Evolutionary conservation across 2,888 invertebrate species (phyloP).

Genomic region (Polietes domitor): DNA sequence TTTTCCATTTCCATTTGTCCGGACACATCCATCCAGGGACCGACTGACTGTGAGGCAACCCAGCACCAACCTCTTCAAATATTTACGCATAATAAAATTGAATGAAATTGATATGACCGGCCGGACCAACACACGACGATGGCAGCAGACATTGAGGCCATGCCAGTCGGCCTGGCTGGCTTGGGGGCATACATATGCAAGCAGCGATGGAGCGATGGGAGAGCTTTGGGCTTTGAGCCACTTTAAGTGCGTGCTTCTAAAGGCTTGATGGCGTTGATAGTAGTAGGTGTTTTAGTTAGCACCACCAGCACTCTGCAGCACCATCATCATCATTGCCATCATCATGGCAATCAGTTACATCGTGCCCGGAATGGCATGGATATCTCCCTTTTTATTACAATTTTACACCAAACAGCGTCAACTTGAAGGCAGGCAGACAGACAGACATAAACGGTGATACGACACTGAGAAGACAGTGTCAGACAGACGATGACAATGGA

Average conservation of each 20-base stretch:
- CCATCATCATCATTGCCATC: background rate
- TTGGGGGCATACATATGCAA: background rate
- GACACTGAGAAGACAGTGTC: background rate
- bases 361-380: slow-evolving; percentile 13
- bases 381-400: slow-evolving; percentile 31
- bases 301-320: no score
- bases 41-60: background rate
- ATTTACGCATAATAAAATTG: slow-evolving; percentile 29
- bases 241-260: background rate
- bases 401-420: slow-evolving; percentile 10
- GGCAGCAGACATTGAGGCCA: background rate
- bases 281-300: slow-evolving; percentile 53
- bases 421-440: no score
- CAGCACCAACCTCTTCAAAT: slow-evolving; percentile 12
- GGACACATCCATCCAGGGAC: background rate
- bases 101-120: slow-evolving; percentile 59
- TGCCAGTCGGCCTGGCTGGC: background rate
- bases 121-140: background rate
- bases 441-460: background rate
- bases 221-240: background rate
- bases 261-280: slow-evolving; percentile 32
- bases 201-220: no score
- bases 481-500: background rate
- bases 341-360: slow-evolving; percentile 2
- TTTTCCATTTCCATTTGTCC: slow-evolving; percentile 20